Percentiles rank a stretch among this genome's conserved stretches.
These are phyloP conservation scores for Neomicropteryx cornuta DNA, from an alignment of 1,140 invertebrate species.

Conservation along the genomic window DNA sequence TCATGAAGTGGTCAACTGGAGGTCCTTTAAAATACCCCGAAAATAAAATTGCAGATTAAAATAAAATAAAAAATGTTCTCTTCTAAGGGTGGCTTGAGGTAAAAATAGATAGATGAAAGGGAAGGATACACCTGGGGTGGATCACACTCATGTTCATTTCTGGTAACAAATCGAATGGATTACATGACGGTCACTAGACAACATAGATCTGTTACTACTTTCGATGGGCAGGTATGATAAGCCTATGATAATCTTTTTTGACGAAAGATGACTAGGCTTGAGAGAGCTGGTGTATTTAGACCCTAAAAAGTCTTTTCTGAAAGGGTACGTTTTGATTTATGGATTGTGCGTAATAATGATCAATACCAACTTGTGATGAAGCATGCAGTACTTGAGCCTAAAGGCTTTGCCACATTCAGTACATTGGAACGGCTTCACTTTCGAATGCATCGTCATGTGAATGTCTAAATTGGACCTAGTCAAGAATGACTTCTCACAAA, in stretches of 20 bases:
- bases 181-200: background rate
- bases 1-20: too few relatives aligned
- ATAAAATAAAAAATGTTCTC: too few relatives aligned
- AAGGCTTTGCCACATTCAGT: constrained; percentile 8
- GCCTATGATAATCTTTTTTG: background rate
- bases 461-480: background rate
- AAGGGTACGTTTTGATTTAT: background rate
- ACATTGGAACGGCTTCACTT: constrained; percentile 7
- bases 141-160: too few relatives aligned
- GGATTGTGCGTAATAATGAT: background rate
- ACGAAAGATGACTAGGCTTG: background rate
- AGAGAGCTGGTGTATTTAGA: background rate
- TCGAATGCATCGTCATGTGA: constrained; percentile 8
- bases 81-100: too few relatives aligned
- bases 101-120: too few relatives aligned
- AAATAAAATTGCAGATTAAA: too few relatives aligned
- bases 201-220: background rate
- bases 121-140: too few relatives aligned
- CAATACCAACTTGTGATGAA: constrained; percentile 8
- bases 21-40: too few relatives aligned
- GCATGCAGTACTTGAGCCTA: constrained; percentile 2
- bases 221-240: background rate
- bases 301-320: background rate
- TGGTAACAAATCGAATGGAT: too few relatives aligned
- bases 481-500: constrained; percentile 3